These are phyloP conservation scores for Centroberyx gerrardi DNA, from an alignment of 2,797 vertebrate genomes.

Conservation along the genomic window DNA sequence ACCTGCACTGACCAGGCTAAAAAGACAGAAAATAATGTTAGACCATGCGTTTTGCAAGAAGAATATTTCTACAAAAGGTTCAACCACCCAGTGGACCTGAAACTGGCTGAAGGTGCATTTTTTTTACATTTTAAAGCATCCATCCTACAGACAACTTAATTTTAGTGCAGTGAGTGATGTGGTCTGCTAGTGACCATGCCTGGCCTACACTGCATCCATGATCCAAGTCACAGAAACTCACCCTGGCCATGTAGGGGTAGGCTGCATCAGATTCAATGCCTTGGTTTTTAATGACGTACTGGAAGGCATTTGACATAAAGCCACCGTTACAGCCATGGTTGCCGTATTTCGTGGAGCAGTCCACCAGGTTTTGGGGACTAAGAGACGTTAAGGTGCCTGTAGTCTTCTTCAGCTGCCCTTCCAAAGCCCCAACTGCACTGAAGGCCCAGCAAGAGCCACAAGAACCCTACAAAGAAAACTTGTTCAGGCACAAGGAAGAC, in stretches of 20 bases:
- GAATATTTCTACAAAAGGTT: no score
- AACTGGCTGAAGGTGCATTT: no score
- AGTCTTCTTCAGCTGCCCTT: constrained; percentile 78
- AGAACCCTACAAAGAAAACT: constrained; percentile 53
- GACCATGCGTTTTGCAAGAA: no score
- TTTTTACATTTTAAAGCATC: no score
- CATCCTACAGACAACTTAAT: no score
- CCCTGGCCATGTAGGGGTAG: constrained; percentile 70
- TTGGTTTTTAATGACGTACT: constrained; percentile 68
- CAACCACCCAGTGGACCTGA: no score
- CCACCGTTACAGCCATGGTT: constrained; percentile 74
- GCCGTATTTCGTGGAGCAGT: constrained; percentile 71
- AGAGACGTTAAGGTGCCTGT: constrained; percentile 69
- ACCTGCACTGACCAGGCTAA: constrained; percentile 78
- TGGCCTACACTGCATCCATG: not conserved
- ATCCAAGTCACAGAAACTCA: constrained; percentile 4
- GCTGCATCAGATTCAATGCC: constrained; percentile 72
- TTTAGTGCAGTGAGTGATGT: fast-evolving
- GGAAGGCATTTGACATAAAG: constrained; percentile 74
- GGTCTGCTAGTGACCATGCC: not conserved
- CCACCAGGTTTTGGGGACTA: constrained; percentile 80
- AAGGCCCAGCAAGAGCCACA: constrained; percentile 82
- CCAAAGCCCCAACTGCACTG: constrained; percentile 77
- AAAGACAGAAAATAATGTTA: not conserved
- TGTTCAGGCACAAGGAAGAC: no score